Base-by-base conservation (phyloP, 2,888 invertebrate genomes). In the Oligia strigilis region DNA sequence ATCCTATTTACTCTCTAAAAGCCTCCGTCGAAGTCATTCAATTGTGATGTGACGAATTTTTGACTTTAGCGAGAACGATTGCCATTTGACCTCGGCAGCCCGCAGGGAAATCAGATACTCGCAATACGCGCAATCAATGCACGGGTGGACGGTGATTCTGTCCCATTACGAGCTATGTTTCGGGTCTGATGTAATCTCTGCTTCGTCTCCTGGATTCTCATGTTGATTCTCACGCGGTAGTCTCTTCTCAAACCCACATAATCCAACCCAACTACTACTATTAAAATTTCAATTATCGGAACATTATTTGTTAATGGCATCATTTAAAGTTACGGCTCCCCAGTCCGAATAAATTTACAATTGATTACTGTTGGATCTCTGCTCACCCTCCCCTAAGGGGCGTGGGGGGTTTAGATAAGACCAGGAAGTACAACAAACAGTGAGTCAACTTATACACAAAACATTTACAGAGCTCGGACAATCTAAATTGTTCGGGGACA, bases 51-150 rank as follows among this genome's bases (percentile, higher is more conserved):
- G 78, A 78, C 71, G 69, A 75, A 72, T 75, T 78, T 86, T 87
- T 72, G 60, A 73, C 46, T 78, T 73, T 65, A 77, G 72, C 40
- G 64, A 36, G 66, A 69, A 49, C 60, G 85, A 84, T 75, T 77
- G 84, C 85, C 85, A 67, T 85, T 85, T 81, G 85, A 81, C 88
- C 85, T 77, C 77, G 29, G 66, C 64, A 73, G 72, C 70, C 85
- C 88, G 67, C 72, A 67, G 85, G 88, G 85, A 85, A 85, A 85
- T 85, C 85, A 87, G 88, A 85, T 81, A 75, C 70, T 81, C 81
- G 81, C 81, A 77, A 85, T 77, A 75, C 69, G 75, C 70, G 85
- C 85, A 85, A 87, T 87, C 88, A 87, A 70, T 85, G 75, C 69
- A 81, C 64, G 77, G 77, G 23, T 64, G 72, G 52, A 43, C 81